Evolutionary conservation across 2,888 invertebrate species (phyloP).

Genomic region (Petrophora chlorosata): DNA sequence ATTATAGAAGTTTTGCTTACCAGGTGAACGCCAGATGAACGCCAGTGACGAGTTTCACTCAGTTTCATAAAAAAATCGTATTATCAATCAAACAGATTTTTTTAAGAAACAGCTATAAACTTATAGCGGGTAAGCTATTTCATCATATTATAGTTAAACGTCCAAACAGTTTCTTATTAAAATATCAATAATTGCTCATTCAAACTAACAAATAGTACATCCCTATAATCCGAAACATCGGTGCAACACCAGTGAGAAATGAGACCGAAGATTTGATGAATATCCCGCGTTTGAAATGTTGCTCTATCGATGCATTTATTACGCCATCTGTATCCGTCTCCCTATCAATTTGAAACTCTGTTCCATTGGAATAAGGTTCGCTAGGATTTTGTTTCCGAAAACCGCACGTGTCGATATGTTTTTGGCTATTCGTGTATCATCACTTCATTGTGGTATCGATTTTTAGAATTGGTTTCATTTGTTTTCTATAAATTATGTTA

Average conservation of each 20-base stretch:
- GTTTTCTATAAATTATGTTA: constrained; percentile 32
- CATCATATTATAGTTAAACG: no score
- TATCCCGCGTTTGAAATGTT: constrained; percentile 63
- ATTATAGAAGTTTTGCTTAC: no score
- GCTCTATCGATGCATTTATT: constrained; percentile 69
- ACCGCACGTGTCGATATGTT: constrained; percentile 58
- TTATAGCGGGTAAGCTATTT: no score
- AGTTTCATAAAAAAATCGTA: no score
- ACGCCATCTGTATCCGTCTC: constrained; percentile 27
- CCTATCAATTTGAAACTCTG: constrained; percentile 23
- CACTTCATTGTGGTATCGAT: constrained; percentile 63
- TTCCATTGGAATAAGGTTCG: constrained; percentile 10
- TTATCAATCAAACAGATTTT: no score
- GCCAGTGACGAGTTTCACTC: no score
- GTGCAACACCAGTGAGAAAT: constrained; percentile 66
- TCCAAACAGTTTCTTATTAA: no score
- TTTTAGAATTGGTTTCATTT: constrained; percentile 46
- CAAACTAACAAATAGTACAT: constrained; percentile 24
- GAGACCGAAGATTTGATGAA: constrained; percentile 73
- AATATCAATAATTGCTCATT: background rate
- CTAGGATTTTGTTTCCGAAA: background rate
- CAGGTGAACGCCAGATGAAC: no score
- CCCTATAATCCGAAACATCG: constrained; percentile 48
- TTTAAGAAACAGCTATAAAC: no score
- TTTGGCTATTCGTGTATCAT: constrained; percentile 60